phyloP scores from a whole-genome alignment of 2,888 invertebrate genomes.

The Euclidia mi region DNA sequence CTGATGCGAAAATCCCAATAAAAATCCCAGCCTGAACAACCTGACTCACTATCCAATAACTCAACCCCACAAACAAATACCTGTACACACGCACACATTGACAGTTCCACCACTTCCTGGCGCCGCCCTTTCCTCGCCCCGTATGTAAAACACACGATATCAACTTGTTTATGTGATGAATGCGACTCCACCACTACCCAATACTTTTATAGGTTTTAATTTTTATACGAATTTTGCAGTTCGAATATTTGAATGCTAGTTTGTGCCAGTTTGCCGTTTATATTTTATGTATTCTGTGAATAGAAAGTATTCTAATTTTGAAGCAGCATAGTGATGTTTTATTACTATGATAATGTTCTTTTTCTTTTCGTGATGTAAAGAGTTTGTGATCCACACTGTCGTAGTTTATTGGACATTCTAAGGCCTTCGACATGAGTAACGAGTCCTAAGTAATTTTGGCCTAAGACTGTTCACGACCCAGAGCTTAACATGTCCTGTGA shows the following conservation, averaged over 20 bases:
- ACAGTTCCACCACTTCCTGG: slow-evolving; percentile 48
- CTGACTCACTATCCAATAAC: slow-evolving; percentile 1
- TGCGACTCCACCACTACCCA: slow-evolving; percentile 30
- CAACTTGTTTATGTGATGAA: slow-evolving; percentile 62
- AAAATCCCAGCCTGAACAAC: not conserved
- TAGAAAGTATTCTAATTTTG: too few relatives aligned
- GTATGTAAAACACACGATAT: slow-evolving; percentile 59
- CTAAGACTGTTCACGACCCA: too few relatives aligned
- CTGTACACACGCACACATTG: slow-evolving; percentile 23
- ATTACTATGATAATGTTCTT: too few relatives aligned
- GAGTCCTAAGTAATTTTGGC: too few relatives aligned
- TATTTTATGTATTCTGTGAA: not conserved
- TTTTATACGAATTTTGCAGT: slow-evolving; percentile 26
- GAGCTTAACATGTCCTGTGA: too few relatives aligned
- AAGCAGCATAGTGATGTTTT: too few relatives aligned
- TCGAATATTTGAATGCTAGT: slow-evolving; percentile 4
- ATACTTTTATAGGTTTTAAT: slow-evolving; percentile 41
- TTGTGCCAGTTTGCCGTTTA: not conserved
- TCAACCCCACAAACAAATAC: slow-evolving; percentile 10
- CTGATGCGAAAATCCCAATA: too few relatives aligned
- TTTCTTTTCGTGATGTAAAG: too few relatives aligned
- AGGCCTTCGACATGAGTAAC: too few relatives aligned
- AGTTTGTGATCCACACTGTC: too few relatives aligned
- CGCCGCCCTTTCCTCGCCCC: slow-evolving; percentile 54
- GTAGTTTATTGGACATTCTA: too few relatives aligned